Base-by-base conservation (phyloP, 2,113 vertebrate species). In the Baryphthengus martii region DNA sequence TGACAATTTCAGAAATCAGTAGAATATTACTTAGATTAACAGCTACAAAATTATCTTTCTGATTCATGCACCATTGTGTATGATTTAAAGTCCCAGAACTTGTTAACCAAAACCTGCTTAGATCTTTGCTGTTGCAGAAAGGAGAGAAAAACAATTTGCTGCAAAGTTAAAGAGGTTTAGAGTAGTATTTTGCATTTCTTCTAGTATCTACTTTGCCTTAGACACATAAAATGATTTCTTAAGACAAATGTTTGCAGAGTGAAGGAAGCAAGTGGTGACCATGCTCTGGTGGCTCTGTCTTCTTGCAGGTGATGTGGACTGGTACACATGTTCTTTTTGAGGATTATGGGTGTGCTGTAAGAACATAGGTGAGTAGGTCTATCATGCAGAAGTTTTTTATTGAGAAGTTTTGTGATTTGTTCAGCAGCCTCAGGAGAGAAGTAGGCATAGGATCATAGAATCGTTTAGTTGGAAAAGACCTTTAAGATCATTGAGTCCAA, bases 281-380 rank as follows among this genome's bases (percentile, higher is more conserved):
- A 1, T 23, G 23, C 7, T 45, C 28, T 72, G 47, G 17, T 55
- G 47, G 37, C 18, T 56, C 16, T 74, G 26, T 39, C 7, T 26
- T 10, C 45, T 80, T 39, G 13, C 40, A 18, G 29, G 24, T 13
- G 13, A 28, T 55, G 20, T 44, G 28, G 12, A 39, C 40, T 31
- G 40, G 13, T 62, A 28, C 31, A 3, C 0, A 1, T 0, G 1
- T 17, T 35, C 6, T 37, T 28, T 65, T n/a, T 71, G 35, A 55
- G 49, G 35, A 19, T 7, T 53, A 17, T 26, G 50, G 28, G 24
- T 49, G 44, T 40, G 16, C 40, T 63, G 23, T 23, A 59, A 75
- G 26, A 26, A 18, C 45, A 42, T 31, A 55, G 13, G 29, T 72
- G 16, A 92, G 18, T 16, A 35, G 9, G 15, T 50, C 4, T 59